Base-by-base conservation (phyloP, 2,888 invertebrate species). In the Cephus pygmeus region DNA sequence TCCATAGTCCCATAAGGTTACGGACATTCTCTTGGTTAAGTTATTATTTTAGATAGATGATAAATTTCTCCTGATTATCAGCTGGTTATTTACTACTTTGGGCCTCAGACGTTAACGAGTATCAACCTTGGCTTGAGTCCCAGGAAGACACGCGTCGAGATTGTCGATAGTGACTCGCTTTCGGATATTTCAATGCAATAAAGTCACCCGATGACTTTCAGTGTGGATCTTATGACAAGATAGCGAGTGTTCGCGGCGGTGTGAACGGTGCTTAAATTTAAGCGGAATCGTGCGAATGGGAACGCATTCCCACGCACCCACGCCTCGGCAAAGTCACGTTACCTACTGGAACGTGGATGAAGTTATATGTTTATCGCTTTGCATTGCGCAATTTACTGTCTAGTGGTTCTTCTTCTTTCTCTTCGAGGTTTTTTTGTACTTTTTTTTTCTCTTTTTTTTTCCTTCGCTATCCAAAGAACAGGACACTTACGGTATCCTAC, bases 261-360 rank as follows among this genome's bases (percentile, higher is more conserved):
- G 73, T 40, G 76, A 76, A 76, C 76, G 34, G n/a, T 33, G 40
- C 73, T 36, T 40, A 76, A 73, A 71, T 34, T 34, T 71, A 31
- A 31, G 71, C 12, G 71, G 71, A 74, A 34, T 74, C 74, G 35
- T 74, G 74, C 74, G 74, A 74, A 74, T 74, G 34, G 74, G 78
- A 74, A 69, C 78, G 76, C 79, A 80, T 84, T 84, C 84, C 84
- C 85, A 83, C 85, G 85, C 82, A 76, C 81, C 78, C 76, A 76
- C 79, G 79, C 79, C 79, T 81, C 76, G 80, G 69, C 82, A 79
- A 83, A 71, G 71, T 56, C 56, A 56, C 56, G 56, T 56, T 56
- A 56, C 56, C 23, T 56, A 56, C 23, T 56, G 56, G 56, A 56
- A 56, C 56, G 56, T 56, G 56, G 56, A 56, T 23, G 56, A 56